Conservation (phyloP, 2,113 vertebrate genomes). For the Varanus salvator region DNA sequence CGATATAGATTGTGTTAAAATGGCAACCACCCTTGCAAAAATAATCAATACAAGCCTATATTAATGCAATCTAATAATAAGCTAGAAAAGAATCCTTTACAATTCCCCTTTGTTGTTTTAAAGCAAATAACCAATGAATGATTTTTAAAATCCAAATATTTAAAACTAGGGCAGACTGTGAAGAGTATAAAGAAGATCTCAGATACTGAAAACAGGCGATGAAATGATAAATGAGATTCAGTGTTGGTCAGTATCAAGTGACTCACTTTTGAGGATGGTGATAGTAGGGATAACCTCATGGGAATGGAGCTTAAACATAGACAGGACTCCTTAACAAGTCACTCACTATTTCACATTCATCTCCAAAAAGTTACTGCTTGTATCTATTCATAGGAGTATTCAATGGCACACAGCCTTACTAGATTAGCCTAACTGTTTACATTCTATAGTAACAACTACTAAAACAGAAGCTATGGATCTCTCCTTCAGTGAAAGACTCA, state of each 20-base stretch:
- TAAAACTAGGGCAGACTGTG: not conserved
- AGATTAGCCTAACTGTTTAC: not conserved
- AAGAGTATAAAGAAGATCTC: not conserved
- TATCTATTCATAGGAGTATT: not conserved
- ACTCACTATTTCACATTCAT: conserved; percentile 2
- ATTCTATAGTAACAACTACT: not conserved
- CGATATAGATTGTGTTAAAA: not conserved
- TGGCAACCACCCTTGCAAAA: not conserved
- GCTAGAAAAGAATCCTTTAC: not conserved
- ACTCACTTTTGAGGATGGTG: not conserved
- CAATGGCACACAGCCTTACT: not conserved
- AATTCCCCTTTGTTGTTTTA: not conserved
- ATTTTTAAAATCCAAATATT: not conserved
- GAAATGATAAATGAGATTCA: conserved; percentile 1
- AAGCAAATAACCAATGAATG: not conserved
- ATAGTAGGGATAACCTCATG: not conserved
- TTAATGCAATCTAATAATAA: not conserved
- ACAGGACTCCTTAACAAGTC: not conserved
- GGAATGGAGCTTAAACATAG: conserved; percentile 6
- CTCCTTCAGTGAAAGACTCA: not conserved
- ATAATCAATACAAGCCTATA: not conserved
- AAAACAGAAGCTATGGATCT: not conserved
- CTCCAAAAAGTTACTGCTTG: not conserved
- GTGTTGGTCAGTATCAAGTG: not conserved
- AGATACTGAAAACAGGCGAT: not conserved